Evolutionary conservation across 2,113 vertebrate genomes (phyloP).

Genomic region (Orthonyx spaldingii): DNA sequence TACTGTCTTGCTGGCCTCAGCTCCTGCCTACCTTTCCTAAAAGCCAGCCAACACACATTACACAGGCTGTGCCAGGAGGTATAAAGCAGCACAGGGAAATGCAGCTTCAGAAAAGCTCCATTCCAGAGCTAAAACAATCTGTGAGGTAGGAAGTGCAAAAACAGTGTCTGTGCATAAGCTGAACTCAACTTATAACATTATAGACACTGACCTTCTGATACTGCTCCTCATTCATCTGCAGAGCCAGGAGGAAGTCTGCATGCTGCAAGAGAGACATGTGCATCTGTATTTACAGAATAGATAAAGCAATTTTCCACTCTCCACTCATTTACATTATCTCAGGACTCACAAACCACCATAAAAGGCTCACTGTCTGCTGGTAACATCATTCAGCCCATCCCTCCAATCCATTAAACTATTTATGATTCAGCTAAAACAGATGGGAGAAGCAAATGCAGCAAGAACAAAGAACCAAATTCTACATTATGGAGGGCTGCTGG

Average conservation of each 20-base stretch:
- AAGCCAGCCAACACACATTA: background rate
- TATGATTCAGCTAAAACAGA: constrained; percentile 56
- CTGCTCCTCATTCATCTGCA: constrained; percentile 96
- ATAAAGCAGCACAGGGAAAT: background rate
- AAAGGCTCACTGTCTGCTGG: background rate
- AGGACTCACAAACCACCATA: background rate
- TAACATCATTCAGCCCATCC: background rate
- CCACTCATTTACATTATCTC: background rate
- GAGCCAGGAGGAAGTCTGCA: constrained; percentile 92
- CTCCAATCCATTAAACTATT: constrained; percentile 43
- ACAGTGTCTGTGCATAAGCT: background rate
- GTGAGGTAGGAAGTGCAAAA: background rate
- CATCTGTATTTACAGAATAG: background rate
- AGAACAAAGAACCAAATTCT: constrained; percentile 23
- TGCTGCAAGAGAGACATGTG: constrained; percentile 73
- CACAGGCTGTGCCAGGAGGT: background rate
- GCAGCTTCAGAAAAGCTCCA: background rate
- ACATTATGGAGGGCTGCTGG: background rate
- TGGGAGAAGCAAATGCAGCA: constrained; percentile 27
- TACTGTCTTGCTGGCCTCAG: background rate
- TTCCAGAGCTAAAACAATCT: background rate
- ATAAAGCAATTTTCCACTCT: background rate
- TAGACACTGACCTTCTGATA: constrained; percentile 87
- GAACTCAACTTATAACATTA: background rate
- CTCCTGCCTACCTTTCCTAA: background rate